Percentiles rank a stretch among this genome's conserved stretches.
phyloP scores from a whole-genome alignment of 2,797 vertebrate species.

The Chelonia mydas region DNA sequence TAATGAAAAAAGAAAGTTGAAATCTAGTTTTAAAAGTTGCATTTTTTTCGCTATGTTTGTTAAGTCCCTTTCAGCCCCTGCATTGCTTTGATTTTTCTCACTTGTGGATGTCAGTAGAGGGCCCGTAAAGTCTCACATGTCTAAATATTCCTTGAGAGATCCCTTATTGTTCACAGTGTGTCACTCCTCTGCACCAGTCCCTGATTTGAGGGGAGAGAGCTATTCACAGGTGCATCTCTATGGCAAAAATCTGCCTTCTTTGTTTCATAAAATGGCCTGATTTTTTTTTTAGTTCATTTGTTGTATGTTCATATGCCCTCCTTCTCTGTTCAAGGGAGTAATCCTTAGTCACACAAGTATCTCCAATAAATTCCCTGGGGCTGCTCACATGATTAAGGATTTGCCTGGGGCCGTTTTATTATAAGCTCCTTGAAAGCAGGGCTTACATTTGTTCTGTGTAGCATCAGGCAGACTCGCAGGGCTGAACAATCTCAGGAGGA shows the following conservation, averaged over 20 bases:
- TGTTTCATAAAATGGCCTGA: background rate
- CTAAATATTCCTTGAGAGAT: background rate
- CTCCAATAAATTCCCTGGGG: background rate
- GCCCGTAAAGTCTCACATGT: background rate
- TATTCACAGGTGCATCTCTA: background rate
- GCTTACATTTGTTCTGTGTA: background rate
- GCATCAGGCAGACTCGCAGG: rapidly evolving
- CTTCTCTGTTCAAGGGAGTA: background rate
- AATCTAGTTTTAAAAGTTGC: background rate
- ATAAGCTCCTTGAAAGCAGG: background rate
- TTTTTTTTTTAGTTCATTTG: background rate
- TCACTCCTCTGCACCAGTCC: background rate
- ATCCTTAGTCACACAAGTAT: background rate
- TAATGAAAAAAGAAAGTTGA: background rate
- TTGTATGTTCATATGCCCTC: background rate
- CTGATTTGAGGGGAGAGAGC: background rate
- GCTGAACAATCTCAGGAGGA: background rate
- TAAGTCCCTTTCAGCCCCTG: background rate
- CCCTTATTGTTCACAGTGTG: background rate
- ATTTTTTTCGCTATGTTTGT: background rate
- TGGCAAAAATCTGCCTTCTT: background rate
- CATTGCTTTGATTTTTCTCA: background rate
- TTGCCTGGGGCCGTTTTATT: background rate
- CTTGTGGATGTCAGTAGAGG: background rate
- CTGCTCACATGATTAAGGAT: background rate